Conservation (phyloP, 2,888 invertebrate species). For the Drosophila planitibia region DNA sequence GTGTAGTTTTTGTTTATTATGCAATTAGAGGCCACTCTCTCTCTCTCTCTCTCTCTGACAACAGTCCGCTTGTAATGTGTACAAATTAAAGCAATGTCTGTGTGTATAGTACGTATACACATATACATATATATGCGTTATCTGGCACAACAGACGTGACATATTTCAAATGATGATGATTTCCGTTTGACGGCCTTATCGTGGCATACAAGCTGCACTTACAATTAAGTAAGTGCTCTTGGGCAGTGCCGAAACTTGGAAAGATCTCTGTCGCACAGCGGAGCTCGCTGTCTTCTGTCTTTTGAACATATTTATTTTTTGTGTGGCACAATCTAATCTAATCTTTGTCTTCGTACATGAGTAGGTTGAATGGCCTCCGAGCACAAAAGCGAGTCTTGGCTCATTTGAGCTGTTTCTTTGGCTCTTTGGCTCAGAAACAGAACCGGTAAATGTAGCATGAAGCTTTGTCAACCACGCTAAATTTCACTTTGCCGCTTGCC, state of each 20-base stretch:
- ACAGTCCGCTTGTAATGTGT: slow-evolving; percentile 13
- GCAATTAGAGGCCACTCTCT: slow-evolving; percentile 23
- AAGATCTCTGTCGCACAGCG: slow-evolving; percentile 12
- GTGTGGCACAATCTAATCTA: slow-evolving; percentile 70
- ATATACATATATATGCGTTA: slow-evolving; percentile 38
- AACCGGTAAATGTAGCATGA: slow-evolving; percentile 64
- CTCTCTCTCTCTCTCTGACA: neutral
- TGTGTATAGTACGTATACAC: slow-evolving; percentile 1
- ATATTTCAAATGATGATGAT: slow-evolving; percentile 60
- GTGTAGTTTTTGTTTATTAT: slow-evolving; percentile 23
- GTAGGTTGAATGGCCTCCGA: slow-evolving; percentile 59
- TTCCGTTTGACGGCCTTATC: slow-evolving; percentile 68
- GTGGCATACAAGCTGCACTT: slow-evolving; percentile 68
- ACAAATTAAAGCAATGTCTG: slow-evolving; percentile 9
- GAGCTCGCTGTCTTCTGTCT: neutral
- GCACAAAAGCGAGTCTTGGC: slow-evolving; percentile 26
- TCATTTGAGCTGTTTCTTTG: slow-evolving; percentile 11
- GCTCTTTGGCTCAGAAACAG: slow-evolving; percentile 25
- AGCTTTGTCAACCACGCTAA: slow-evolving; percentile 79
- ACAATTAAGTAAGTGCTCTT: slow-evolving; percentile 73
- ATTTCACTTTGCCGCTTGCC: slow-evolving; percentile 67
- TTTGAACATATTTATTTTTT: slow-evolving; percentile 26
- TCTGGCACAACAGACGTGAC: slow-evolving; percentile 63
- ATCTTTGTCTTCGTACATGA: slow-evolving; percentile 51
- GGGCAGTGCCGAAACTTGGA: slow-evolving; percentile 48